A percentile compares a stretch with the other conserved stretches of the same genome.
Conservation (phyloP, 2,113 vertebrate species). For the Parus major region DNA sequence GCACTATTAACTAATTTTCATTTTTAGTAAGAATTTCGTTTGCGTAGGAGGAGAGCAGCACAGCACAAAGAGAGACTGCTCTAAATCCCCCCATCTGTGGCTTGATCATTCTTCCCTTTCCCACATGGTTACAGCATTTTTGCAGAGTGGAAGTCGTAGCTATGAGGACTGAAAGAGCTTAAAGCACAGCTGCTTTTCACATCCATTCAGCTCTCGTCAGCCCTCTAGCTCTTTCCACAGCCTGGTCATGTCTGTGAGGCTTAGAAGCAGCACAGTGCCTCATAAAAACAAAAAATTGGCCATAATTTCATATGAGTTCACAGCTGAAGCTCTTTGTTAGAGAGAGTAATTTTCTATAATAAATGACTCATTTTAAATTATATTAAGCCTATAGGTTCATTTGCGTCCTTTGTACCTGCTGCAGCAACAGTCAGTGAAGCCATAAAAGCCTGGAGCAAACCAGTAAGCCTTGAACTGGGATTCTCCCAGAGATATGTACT, state of each 20-base stretch:
- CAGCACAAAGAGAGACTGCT: slow-evolving; percentile 39
- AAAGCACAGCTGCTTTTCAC: slow-evolving; percentile 62
- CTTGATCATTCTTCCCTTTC: slow-evolving; percentile 51
- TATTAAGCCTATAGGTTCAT: slow-evolving; percentile 30
- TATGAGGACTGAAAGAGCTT: slow-evolving; percentile 57
- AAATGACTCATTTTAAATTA: slow-evolving; percentile 31
- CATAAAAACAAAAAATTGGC: slow-evolving; percentile 23
- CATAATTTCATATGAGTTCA: neutral
- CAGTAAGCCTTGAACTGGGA: neutral
- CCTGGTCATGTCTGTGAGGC: slow-evolving; percentile 26
- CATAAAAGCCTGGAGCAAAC: slow-evolving; percentile 12
- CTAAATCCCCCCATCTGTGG: slow-evolving; percentile 34
- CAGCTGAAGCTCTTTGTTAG: slow-evolving; percentile 34
- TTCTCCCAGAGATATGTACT: neutral
- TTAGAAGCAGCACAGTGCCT: slow-evolving; percentile 4
- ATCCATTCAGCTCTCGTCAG: slow-evolving; percentile 40
- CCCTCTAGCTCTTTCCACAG: slow-evolving; percentile 46
- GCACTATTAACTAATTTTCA: slow-evolving; percentile 36
- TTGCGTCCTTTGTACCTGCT: neutral
- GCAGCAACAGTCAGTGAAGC: neutral
- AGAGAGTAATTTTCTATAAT: slow-evolving; percentile 23
- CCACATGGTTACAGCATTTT: slow-evolving; percentile 61
- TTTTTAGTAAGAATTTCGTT: slow-evolving; percentile 59
- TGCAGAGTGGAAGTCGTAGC: slow-evolving; percentile 54
- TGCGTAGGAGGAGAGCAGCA: slow-evolving; percentile 45